Evolutionary conservation across 2,113 vertebrate species (phyloP).

Genomic region (Zosterops lateralis): DNA sequence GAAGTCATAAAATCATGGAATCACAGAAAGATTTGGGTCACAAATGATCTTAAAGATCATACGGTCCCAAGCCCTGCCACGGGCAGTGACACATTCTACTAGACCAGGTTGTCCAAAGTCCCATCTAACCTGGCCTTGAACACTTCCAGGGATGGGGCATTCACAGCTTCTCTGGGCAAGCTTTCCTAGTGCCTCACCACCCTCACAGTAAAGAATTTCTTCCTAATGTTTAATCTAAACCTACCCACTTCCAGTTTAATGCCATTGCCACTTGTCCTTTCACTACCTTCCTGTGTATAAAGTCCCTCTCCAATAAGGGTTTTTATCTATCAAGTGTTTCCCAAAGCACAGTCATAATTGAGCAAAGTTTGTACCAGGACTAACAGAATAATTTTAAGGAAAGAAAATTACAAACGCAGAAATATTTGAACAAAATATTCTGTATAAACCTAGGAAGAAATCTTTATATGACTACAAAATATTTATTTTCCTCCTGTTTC

Average conservation of each 20-base stretch:
- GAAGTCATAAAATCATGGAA: neutral
- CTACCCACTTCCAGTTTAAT: neutral
- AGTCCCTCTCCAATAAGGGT: neutral
- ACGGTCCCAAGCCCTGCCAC: neutral
- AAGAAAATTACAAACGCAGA: neutral
- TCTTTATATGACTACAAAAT: neutral
- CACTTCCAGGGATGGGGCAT: neutral
- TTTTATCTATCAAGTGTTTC: neutral
- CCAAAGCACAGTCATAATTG: neutral
- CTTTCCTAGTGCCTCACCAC: neutral
- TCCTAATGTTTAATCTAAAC: neutral
- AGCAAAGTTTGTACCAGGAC: neutral
- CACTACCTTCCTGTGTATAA: neutral
- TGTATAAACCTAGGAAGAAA: neutral
- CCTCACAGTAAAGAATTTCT: neutral
- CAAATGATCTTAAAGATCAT: neutral
- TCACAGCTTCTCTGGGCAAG: neutral
- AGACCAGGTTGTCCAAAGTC: neutral
- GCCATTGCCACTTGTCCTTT: neutral
- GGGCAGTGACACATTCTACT: neutral
- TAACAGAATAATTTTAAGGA: neutral
- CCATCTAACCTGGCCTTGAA: neutral
- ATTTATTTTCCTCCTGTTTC: neutral
- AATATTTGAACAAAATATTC: neutral
- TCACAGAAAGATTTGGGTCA: neutral